phyloP scores from a whole-genome alignment of 2,888 invertebrate species.

The Cryptocheilus praepositus region DNA sequence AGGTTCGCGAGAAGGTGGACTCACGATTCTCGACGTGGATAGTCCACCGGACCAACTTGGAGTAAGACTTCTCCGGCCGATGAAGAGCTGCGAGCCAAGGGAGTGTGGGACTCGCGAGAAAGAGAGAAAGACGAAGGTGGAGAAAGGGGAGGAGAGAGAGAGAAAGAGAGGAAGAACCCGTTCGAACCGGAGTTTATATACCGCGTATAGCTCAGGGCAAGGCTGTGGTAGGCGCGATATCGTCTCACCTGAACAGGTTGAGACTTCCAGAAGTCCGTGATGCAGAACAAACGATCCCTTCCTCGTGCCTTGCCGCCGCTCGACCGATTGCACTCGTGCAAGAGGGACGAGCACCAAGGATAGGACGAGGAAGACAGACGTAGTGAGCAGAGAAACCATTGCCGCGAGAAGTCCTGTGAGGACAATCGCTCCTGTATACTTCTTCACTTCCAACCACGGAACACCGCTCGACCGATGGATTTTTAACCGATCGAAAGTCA shows the following conservation, averaged over 20 bases:
- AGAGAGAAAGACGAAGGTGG: not conserved
- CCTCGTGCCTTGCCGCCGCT: slow-evolving; percentile 43
- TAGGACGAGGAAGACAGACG: slow-evolving; percentile 18
- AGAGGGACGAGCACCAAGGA: not conserved
- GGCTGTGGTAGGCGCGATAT: slow-evolving; percentile 62
- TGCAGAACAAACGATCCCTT: slow-evolving; percentile 60
- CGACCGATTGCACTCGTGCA: slow-evolving; percentile 48
- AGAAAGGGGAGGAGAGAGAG: slow-evolving; percentile 12
- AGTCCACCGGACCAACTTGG: slow-evolving; percentile 42
- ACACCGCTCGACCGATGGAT: not conserved
- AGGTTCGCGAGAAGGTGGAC: slow-evolving; percentile 36
- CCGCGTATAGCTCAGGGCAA: slow-evolving; percentile 55
- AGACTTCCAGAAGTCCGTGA: slow-evolving; percentile 53
- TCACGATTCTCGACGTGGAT: slow-evolving; percentile 51
- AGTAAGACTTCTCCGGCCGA: slow-evolving; percentile 56
- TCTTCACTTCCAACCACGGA: slow-evolving; percentile 31
- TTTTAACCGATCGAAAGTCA: not conserved
- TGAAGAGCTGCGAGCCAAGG: slow-evolving; percentile 50
- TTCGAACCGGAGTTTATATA: slow-evolving; percentile 59
- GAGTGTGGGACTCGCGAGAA: not conserved
- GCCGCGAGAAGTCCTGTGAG: slow-evolving; percentile 3
- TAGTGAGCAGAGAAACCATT: not conserved
- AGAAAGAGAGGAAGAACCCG: slow-evolving; percentile 51
- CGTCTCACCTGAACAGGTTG: slow-evolving; percentile 59
- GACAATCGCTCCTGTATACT: slow-evolving; percentile 41